phyloP scores from a whole-genome alignment of 2,797 vertebrate genomes.

The Anomalospiza imberbis region DNA sequence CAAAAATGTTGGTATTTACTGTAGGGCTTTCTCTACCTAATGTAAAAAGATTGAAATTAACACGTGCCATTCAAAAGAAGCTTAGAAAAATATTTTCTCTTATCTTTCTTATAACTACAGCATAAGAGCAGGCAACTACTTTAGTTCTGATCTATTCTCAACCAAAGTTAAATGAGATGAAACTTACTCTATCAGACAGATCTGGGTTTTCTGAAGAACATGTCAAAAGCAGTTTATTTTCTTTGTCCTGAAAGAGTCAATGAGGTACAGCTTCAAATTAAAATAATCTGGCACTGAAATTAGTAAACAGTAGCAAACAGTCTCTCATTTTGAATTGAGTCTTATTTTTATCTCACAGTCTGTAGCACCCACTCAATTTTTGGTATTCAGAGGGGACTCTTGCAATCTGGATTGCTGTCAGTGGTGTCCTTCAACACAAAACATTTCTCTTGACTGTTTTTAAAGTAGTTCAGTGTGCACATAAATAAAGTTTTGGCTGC shows the following conservation, averaged over 20 bases:
- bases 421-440: neutral
- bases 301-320: neutral
- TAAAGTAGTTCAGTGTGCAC: neutral
- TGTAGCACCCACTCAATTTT: neutral
- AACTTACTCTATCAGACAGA: neutral
- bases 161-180: neutral
- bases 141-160: neutral
- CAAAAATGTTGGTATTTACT: neutral
- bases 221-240: neutral
- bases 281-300: neutral
- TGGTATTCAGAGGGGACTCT: neutral
- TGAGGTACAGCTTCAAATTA: neutral
- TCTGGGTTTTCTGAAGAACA: neutral
- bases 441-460: neutral
- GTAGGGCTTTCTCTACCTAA: neutral
- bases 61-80: neutral
- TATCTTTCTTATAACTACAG: neutral
- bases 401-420: neutral
- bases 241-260: constrained; percentile 1
- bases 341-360: neutral
- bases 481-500: neutral
- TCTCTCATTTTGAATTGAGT: neutral
- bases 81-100: neutral
- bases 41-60: neutral
- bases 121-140: neutral